phyloP scores from a whole-genome alignment of 2,797 vertebrate genomes.

The Cirrhinus molitorella region DNA sequence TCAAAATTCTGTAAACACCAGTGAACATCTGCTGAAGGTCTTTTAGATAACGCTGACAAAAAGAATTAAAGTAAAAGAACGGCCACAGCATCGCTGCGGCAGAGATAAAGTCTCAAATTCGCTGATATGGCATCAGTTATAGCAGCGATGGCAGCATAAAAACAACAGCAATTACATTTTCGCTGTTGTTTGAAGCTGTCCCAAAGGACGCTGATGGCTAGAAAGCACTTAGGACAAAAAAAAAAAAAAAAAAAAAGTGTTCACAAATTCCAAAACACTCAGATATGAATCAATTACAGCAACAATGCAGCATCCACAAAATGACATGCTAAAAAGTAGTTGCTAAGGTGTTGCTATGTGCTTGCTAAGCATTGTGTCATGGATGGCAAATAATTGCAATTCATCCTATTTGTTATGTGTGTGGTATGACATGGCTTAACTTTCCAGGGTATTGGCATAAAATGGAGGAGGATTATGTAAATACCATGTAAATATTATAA shows the following conservation, averaged over 20 bases:
- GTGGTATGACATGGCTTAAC: conserved; percentile 3
- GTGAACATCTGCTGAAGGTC: conserved; percentile 33
- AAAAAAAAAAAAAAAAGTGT: conserved; percentile 2
- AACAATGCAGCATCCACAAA: background rate
- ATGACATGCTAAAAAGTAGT: background rate
- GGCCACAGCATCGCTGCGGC: background rate
- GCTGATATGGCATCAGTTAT: conserved; percentile 24
- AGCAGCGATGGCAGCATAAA: conserved; percentile 11
- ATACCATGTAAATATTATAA: conserved; percentile 21
- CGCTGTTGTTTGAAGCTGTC: background rate
- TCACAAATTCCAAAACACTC: background rate
- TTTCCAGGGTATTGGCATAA: background rate
- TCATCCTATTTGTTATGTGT: background rate
- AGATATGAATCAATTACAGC: background rate
- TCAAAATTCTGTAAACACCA: conserved; percentile 9
- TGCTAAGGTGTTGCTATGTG: no score
- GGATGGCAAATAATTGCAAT: background rate
- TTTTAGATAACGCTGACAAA: conserved; percentile 25
- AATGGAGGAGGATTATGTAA: conserved; percentile 33
- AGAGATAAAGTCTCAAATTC: conserved; percentile 19
- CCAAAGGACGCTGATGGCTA: background rate
- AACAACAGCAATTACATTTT: conserved; percentile 8
- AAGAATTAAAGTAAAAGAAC: conserved; percentile 11
- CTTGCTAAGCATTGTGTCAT: background rate
- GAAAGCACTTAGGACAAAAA: background rate